A percentile compares a stretch with the other conserved stretches of the same genome.
Conservation (phyloP, 2,888 invertebrate genomes). For the Lissonota sp. region DNA sequence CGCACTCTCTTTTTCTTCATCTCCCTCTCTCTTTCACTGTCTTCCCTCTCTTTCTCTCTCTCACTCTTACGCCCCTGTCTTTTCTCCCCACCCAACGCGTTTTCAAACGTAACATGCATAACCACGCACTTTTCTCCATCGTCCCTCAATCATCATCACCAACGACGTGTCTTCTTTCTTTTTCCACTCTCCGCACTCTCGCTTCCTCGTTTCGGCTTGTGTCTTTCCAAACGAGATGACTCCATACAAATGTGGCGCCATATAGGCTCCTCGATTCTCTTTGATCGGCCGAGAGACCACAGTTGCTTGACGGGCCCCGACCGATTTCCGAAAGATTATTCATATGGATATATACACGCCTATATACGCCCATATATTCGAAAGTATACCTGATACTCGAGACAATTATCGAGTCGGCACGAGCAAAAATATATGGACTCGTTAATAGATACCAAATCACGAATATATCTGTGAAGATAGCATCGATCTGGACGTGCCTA, state of each 20-base stretch:
- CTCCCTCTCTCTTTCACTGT: conserved; percentile 37
- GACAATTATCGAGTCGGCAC: conserved; percentile 1
- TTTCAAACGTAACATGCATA: conserved; percentile 46
- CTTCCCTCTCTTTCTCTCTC: conserved; percentile 17
- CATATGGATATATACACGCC: conserved; percentile 11
- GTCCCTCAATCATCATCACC: conserved; percentile 37
- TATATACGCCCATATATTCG: background rate
- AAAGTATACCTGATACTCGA: background rate
- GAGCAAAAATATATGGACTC: background rate
- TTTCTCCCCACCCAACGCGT: conserved; percentile 37
- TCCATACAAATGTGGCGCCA: conserved; percentile 50
- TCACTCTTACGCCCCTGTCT: conserved; percentile 31
- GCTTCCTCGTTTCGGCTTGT: background rate
- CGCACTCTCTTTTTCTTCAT: conserved; percentile 44
- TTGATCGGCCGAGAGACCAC: conserved; percentile 53
- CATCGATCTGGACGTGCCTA: too few species aligned
- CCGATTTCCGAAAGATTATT: conserved; percentile 47
- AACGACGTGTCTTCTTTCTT: background rate
- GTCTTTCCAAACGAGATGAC: conserved; percentile 53
- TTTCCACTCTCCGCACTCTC: conserved; percentile 25
- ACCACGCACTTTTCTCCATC: conserved; percentile 41
- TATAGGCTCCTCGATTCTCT: conserved; percentile 35
- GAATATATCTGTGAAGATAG: too few species aligned
- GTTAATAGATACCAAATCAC: background rate
- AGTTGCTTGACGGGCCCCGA: conserved; percentile 45